Base-by-base conservation (phyloP, 2,113 vertebrate genomes). In the Pachycephala philippinensis region DNA sequence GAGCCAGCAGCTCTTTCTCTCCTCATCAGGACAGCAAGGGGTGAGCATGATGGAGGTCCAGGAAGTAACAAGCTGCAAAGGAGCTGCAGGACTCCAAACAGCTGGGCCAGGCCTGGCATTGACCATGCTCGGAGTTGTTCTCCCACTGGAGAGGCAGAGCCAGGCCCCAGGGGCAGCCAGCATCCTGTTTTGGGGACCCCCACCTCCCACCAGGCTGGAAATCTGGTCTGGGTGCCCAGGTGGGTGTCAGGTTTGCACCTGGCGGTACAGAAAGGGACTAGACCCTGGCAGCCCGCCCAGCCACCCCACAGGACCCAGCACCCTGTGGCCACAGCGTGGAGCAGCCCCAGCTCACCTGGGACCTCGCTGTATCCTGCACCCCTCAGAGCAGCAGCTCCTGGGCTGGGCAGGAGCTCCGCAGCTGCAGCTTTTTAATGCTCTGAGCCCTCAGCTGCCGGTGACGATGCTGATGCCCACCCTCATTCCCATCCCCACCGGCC, bases 301-400 rank as follows among this genome's bases (percentile, higher is more conserved):
- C 26, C 23, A 13, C 49, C 8, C 77, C 9, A 2, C 79, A 18
- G 33, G 3, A 5, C 31, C 30, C 70, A 20, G 37, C 7, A 1
- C 15, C 20, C 37, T 26, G 0, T 0, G 1, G 5, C 54, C 54
- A n/a, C 1, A 1, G n/a, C 3, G 3, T 2, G 0, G 56, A 33
- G 6, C 47, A 26, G 4, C 39, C 37, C 39, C 52, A 4, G 0
- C 90, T 94, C 24, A 74, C 77, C 87, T 24, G 18, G 6, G 11
- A 54, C 19, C 26, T 2, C 0, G 1, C 18, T 6, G 0, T 2
- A 2, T 15, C 84, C 64, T 26, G 10, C 50, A 61, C 12, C 15
- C 16, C 2, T 13, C 40, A 4, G 16, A 6, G 2, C 64, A 40
- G 24, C 9, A 47, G 1, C 40, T 42, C 28, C 28, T 3, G 3